Conservation (phyloP, 2,888 invertebrate genomes). For the Cryptus armator region DNA sequence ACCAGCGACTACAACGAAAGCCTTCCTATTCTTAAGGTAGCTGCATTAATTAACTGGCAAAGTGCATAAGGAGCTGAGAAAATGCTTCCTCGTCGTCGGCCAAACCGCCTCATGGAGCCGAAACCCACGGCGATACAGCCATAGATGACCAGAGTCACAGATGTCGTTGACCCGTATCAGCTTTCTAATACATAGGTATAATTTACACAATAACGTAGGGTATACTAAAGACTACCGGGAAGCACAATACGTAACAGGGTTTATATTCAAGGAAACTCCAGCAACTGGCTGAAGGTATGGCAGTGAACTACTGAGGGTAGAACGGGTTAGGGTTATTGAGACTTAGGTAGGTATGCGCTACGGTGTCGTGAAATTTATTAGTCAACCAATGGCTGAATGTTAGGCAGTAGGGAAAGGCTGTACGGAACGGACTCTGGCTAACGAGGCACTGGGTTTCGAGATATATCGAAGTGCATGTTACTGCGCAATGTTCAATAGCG, state of each 20-base stretch:
- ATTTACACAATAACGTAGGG: slow-evolving; percentile 1
- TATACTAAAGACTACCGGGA: slow-evolving; percentile 23
- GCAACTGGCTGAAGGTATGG: not conserved
- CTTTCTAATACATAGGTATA: not conserved
- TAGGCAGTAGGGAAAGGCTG: not conserved
- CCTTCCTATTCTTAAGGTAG: slow-evolving; percentile 75
- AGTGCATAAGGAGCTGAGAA: slow-evolving; percentile 71
- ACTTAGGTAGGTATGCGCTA: slow-evolving; percentile 8
- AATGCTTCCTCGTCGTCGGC: slow-evolving; percentile 70
- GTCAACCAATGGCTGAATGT: slow-evolving; percentile 19
- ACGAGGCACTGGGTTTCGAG: not conserved
- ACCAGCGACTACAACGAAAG: slow-evolving; percentile 9
- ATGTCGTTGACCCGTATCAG: slow-evolving; percentile 42
- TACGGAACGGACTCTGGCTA: not conserved
- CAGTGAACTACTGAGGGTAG: slow-evolving; percentile 12
- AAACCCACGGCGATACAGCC: slow-evolving; percentile 32
- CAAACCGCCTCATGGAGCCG: not conserved
- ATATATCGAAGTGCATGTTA: slow-evolving; percentile 21
- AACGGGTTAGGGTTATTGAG: slow-evolving; percentile 21
- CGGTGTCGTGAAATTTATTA: slow-evolving; percentile 48
- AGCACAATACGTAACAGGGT: slow-evolving; percentile 30
- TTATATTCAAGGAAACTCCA: slow-evolving; percentile 32
- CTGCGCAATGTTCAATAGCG: not conserved
- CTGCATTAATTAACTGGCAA: slow-evolving; percentile 77
- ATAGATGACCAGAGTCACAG: slow-evolving; percentile 40